These are phyloP conservation scores for Rhincodon typus DNA, from an alignment of 2,797 vertebrate genomes.

Conservation along the genomic window DNA sequence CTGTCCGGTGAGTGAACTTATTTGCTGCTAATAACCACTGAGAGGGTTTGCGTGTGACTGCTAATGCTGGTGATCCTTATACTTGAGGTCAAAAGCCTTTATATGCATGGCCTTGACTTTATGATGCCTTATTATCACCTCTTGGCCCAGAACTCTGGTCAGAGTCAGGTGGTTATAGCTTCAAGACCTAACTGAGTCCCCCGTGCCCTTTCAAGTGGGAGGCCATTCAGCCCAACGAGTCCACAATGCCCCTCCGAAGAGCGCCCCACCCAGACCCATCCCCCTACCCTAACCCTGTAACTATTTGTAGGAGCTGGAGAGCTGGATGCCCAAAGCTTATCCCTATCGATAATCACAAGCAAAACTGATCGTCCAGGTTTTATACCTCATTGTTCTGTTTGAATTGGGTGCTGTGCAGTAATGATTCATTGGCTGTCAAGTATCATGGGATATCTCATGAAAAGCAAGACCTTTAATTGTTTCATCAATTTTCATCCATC, in stretches of 20 bases:
- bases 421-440: no score
- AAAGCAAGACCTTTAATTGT: background rate
- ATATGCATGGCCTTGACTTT: background rate
- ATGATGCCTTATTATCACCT: background rate
- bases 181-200: no score
- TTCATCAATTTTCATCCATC: background rate
- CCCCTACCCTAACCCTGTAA: background rate
- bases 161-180: no score
- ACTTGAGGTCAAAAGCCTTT: background rate
- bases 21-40: background rate
- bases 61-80: background rate
- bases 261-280: no score
- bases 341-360: background rate
- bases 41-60: background rate
- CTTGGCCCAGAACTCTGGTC: no score
- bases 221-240: no score
- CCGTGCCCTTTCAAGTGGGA: no score
- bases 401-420: no score
- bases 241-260: no score
- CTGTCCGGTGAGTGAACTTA: conserved; percentile 50
- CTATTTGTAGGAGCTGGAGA: background rate
- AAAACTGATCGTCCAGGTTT: background rate
- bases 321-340: background rate
- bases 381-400: no score
- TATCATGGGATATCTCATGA: background rate